Conservation (phyloP, 2,113 vertebrate genomes). For the Symphodus melops region DNA sequence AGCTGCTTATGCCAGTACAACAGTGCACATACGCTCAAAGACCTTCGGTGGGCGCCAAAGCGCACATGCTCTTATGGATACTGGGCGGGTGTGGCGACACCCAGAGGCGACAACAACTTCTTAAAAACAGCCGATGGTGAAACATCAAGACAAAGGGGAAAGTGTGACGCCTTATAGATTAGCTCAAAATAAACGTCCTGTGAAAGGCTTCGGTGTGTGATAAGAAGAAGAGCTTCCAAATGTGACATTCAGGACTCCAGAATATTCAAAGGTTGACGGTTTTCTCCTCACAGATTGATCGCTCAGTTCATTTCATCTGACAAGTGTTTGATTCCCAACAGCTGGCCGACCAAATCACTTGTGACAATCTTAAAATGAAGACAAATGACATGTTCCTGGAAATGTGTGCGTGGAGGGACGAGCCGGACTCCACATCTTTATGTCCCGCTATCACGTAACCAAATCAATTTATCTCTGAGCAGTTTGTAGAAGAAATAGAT, state of each 20-base stretch:
- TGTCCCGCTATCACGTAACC: background rate
- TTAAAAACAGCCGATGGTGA: too few species aligned
- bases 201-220: too few species aligned
- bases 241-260: background rate
- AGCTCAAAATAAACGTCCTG: too few species aligned
- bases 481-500: background rate
- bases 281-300: conserved; percentile 17
- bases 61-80: too few species aligned
- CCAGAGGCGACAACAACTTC: too few species aligned
- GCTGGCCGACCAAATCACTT: conserved; percentile 42
- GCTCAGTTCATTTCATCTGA: conserved; percentile 34
- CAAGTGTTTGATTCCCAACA: conserved; percentile 37
- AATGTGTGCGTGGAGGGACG: background rate
- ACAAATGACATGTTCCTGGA: conserved; percentile 33
- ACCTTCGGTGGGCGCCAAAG: too few species aligned
- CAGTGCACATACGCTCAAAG: too few species aligned
- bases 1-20: too few species aligned
- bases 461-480: background rate
- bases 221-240: too few species aligned
- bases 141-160: too few species aligned
- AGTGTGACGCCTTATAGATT: too few species aligned
- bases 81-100: too few species aligned
- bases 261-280: background rate
- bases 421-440: background rate
- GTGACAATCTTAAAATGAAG: conserved; percentile 54